These are phyloP conservation scores for Bedellia somnulentella DNA, from an alignment of 2,888 invertebrate species.

Conservation along the genomic window DNA sequence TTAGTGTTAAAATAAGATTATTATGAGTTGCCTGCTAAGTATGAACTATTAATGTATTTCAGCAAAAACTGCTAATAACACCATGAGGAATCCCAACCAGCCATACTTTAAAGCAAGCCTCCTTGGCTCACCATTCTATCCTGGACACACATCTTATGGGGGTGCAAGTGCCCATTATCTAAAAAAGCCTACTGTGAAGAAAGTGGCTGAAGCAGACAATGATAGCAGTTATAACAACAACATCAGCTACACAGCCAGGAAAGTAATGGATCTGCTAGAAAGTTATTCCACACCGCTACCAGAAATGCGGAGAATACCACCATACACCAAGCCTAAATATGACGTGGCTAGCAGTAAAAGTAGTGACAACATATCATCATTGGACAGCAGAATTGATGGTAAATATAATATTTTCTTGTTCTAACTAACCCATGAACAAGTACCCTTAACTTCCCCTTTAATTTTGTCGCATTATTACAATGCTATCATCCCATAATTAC, in stretches of 20 bases:
- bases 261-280: conserved; percentile 78
- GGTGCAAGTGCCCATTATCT: conserved; percentile 66
- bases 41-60: conserved; percentile 12
- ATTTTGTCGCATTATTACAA: too few relatives aligned
- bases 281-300: conserved; percentile 78
- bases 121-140: conserved; percentile 71
- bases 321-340: conserved; percentile 15
- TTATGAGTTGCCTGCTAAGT: background rate
- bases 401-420: too few relatives aligned
- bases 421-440: too few relatives aligned
- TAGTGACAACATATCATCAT: too few relatives aligned
- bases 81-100: conserved; percentile 29
- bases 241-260: conserved; percentile 74
- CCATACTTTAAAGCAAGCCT: conserved; percentile 29
- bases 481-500: too few relatives aligned
- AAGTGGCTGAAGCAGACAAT: conserved; percentile 21
- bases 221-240: conserved; percentile 17
- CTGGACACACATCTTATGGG: conserved; percentile 74
- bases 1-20: too few relatives aligned
- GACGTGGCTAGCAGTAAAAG: conserved; percentile 11
- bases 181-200: conserved; percentile 30
- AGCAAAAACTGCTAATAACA: conserved; percentile 30
- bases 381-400: too few relatives aligned
- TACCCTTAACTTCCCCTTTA: too few relatives aligned
- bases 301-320: conserved; percentile 78